These are phyloP conservation scores for Ptychodera flava DNA, from an alignment of 35 echinoderm and acorn worm genomes.

Conservation along the genomic window DNA sequence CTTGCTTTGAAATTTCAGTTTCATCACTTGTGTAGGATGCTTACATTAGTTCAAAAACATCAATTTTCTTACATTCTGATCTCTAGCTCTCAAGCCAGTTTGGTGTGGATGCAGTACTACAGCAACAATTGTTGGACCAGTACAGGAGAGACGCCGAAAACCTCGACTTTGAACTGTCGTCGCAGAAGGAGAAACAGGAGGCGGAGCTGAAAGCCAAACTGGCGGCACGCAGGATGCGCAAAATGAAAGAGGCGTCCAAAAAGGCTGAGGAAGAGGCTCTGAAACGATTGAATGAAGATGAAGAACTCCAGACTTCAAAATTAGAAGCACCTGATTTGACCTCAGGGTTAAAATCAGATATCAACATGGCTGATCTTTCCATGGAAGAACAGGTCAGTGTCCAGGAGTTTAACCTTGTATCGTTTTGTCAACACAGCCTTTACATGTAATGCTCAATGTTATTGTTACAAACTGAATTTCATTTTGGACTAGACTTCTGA, in stretches of 20 bases:
- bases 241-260: constrained; percentile 43
- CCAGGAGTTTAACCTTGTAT: no score
- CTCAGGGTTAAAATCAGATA: constrained; percentile 45
- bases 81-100: background rate
- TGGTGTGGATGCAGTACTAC: constrained; percentile 55
- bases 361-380: constrained; percentile 62
- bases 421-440: no score
- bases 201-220: constrained; percentile 72
- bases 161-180: constrained; percentile 53
- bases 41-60: no score
- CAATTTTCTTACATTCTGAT: no score
- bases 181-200: constrained; percentile 64
- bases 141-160: constrained; percentile 75
- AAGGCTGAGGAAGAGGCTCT: constrained; percentile 69
- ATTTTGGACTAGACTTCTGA: no score
- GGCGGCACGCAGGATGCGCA: constrained; percentile 30
- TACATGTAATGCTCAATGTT: no score
- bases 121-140: constrained; percentile 81
- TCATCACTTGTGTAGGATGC: no score
- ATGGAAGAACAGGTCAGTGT: constrained; percentile 92
- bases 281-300: constrained; percentile 65
- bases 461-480: no score
- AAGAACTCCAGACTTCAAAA: constrained; percentile 51
- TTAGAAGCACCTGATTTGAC: constrained; percentile 17
- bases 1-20: no score